Evolutionary conservation across 2,797 vertebrate species (phyloP).

Genomic region (Sus cebifrons): DNA sequence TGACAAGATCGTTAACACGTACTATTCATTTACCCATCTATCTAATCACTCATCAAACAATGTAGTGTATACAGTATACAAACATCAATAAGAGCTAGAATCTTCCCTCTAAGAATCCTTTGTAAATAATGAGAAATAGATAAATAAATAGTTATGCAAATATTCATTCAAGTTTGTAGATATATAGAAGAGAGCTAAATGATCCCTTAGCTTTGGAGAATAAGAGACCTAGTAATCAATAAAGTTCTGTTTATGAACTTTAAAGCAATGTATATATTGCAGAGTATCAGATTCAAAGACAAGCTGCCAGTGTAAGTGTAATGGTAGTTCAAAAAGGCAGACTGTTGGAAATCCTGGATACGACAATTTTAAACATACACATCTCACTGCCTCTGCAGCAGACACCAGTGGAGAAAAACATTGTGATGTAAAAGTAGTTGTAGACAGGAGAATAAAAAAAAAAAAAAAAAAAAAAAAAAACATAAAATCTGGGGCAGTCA

Average conservation of each 20-base stretch:
- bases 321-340: conserved; percentile 37
- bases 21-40: background rate
- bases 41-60: background rate
- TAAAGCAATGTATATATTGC: conserved; percentile 1
- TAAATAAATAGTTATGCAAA: conserved; percentile 48
- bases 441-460: background rate
- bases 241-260: conserved; percentile 68
- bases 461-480: background rate
- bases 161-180: conserved; percentile 56
- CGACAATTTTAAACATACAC: conserved; percentile 18
- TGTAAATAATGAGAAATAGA: background rate
- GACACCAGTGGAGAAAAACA: background rate
- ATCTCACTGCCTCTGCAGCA: background rate
- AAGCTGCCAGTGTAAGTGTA: background rate
- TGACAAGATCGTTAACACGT: background rate
- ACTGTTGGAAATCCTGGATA: conserved; percentile 19
- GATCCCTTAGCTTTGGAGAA: conserved; percentile 42
- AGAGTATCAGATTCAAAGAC: conserved; percentile 48
- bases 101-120: background rate
- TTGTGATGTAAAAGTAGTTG: background rate
- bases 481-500: background rate
- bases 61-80: background rate
- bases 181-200: conserved; percentile 15
- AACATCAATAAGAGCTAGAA: conserved; percentile 27
- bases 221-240: conserved; percentile 1